Evolutionary conservation across 1,140 invertebrate species (phyloP).

Genomic region (Orius insidiosus): DNA sequence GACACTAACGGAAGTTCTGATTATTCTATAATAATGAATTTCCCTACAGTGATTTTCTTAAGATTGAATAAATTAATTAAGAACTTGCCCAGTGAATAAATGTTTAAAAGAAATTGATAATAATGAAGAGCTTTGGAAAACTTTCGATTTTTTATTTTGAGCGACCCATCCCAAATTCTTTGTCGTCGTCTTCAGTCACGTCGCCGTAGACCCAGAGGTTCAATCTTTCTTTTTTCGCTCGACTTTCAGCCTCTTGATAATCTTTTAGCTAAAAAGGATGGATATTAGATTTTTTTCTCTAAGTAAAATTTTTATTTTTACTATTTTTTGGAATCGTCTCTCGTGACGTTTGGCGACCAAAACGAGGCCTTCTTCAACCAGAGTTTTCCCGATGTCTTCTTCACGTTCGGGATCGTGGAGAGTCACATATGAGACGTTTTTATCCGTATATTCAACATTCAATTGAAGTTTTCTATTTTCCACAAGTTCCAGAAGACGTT

Average conservation of each 20-base stretch:
- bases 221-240: conserved; percentile 64
- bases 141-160: no score
- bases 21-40: no score
- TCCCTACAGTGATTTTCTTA: no score
- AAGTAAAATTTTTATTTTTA: no score
- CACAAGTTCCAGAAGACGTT: conserved; percentile 47
- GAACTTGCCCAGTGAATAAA: not conserved
- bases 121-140: no score
- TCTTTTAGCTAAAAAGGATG: conserved; percentile 39
- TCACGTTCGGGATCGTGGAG: conserved; percentile 52
- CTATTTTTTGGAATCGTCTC: conserved; percentile 59
- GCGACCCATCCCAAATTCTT: conserved; percentile 51
- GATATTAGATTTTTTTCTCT: no score
- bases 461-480: conserved; percentile 48
- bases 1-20: no score
- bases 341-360: conserved; percentile 67
- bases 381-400: conserved; percentile 63
- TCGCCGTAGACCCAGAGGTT: conserved; percentile 94
- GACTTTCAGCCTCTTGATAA: conserved; percentile 67
- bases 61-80: conserved; percentile 3
- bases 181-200: conserved; percentile 87
- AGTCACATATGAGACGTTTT: conserved; percentile 49
- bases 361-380: conserved; percentile 73
- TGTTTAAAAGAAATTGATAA: no score
- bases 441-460: conserved; percentile 50